These are phyloP conservation scores for Poecilia latipinna DNA, from an alignment of 2,113 vertebrate species.

Conservation along the genomic window DNA sequence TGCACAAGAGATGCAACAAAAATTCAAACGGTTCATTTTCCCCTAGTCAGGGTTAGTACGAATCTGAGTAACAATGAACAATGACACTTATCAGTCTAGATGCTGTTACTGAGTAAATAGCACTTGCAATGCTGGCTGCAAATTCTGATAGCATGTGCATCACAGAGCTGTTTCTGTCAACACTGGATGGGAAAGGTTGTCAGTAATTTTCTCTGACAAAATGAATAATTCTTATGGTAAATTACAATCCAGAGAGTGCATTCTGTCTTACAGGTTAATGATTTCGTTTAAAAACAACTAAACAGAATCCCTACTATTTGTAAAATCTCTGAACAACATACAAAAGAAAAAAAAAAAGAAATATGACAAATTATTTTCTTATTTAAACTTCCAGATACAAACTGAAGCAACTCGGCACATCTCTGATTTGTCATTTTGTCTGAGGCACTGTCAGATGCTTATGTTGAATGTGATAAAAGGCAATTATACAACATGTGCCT, in stretches of 20 bases:
- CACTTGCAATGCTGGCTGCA: not conserved
- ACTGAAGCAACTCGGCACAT: constrained; percentile 27
- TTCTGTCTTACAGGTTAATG: constrained; percentile 7
- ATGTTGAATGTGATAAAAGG: constrained; percentile 74
- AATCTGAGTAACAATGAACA: not conserved
- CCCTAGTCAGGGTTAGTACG: not conserved
- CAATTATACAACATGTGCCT: constrained; percentile 70
- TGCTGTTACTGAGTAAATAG: not conserved
- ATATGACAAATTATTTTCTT: constrained; percentile 29
- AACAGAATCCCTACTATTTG: constrained; percentile 33
- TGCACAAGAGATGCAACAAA: not conserved
- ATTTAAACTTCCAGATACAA: constrained; percentile 52
- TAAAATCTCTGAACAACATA: constrained; percentile 19
- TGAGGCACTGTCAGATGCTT: constrained; percentile 63
- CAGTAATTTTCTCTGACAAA: constrained; percentile 22
- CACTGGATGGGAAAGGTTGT: no score
- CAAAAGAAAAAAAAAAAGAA: not conserved
- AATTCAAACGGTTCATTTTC: not conserved
- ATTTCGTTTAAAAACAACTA: constrained; percentile 13
- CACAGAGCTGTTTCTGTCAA: not conserved
- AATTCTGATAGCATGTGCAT: not conserved
- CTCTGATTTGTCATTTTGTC: constrained; percentile 60
- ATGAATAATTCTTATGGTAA: constrained; percentile 6
- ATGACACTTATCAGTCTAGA: not conserved
- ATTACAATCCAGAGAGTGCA: not conserved